Conservation (phyloP, 2,888 invertebrate genomes). For the Furcula furcula region DNA sequence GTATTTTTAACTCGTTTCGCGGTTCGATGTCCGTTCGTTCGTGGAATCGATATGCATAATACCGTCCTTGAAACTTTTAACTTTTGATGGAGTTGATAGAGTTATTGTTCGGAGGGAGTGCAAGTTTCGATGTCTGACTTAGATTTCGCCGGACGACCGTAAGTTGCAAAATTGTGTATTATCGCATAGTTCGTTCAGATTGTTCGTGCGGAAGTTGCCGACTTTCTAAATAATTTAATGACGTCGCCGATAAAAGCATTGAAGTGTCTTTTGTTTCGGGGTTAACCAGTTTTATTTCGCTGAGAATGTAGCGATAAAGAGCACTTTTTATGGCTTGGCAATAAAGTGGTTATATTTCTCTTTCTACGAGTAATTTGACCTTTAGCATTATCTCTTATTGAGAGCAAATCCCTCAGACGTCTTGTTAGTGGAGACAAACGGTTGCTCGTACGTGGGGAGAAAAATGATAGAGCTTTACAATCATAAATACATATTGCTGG, state of each 20-base stretch:
- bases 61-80: conserved; percentile 64
- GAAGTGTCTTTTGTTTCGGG: conserved; percentile 35
- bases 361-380: conserved; percentile 54
- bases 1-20: conserved; percentile 80
- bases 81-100: conserved; percentile 54
- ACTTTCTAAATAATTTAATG: conserved; percentile 54
- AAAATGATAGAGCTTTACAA: conserved; percentile 28
- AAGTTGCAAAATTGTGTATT: conserved; percentile 60
- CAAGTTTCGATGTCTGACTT: conserved; percentile 39
- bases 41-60: conserved; percentile 77
- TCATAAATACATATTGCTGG: no score
- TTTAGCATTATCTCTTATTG: conserved; percentile 49
- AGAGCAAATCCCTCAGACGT: conserved; percentile 41
- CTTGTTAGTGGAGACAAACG: conserved; percentile 44
- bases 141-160: conserved; percentile 45
- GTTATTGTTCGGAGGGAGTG: conserved; percentile 42
- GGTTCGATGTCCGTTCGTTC: conserved; percentile 78
- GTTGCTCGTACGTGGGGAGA: conserved; percentile 31
- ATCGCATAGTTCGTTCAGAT: conserved; percentile 34
- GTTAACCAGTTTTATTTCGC: conserved; percentile 50
- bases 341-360: conserved; percentile 49
- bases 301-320: conserved; percentile 50
- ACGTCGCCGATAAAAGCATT: conserved; percentile 40
- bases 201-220: conserved; percentile 40
- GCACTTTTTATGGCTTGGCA: conserved; percentile 50